Percentiles rank a stretch among this genome's conserved stretches.
Evolutionary conservation across 2,113 vertebrate species (phyloP).

Genomic region (Amphilophus citrinellus): DNA sequence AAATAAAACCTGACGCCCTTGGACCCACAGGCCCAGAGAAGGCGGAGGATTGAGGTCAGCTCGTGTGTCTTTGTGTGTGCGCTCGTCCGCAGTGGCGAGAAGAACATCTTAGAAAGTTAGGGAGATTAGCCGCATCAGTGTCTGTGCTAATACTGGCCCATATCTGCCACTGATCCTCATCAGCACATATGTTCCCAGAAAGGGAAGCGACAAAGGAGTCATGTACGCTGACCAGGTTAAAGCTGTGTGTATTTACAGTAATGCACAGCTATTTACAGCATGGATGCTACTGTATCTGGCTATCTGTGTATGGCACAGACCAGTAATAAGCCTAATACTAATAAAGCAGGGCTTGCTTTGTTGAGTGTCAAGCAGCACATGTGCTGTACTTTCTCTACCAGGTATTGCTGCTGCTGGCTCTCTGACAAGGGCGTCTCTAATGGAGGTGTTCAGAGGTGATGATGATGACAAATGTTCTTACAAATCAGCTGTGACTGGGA

Average conservation of each 20-base stretch:
- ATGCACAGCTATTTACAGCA: slow-evolving; percentile 56
- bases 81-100: slow-evolving; percentile 9
- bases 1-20: slow-evolving; percentile 40
- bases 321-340: slow-evolving; percentile 30
- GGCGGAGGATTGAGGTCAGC: slow-evolving; percentile 68
- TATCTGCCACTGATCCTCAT: slow-evolving; percentile 73
- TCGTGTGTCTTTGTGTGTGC: not conserved
- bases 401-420: slow-evolving; percentile 8
- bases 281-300: slow-evolving; percentile 22
- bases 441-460: slow-evolving; percentile 33
- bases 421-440: slow-evolving; percentile 27
- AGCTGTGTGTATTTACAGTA: slow-evolving; percentile 57
- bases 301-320: slow-evolving; percentile 2
- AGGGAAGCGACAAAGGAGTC: slow-evolving; percentile 29
- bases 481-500: slow-evolving; percentile 59
- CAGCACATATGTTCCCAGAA: slow-evolving; percentile 62
- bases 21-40: slow-evolving; percentile 31
- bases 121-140: slow-evolving; percentile 65
- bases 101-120: slow-evolving; percentile 74
- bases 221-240: slow-evolving; percentile 42
- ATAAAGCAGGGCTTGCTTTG: slow-evolving; percentile 20
- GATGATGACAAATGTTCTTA: slow-evolving; percentile 57
- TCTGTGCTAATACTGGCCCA: slow-evolving; percentile 68
- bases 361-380: slow-evolving; percentile 6
- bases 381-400: slow-evolving; percentile 22